These are phyloP conservation scores for Phenganax stokvisi DNA, from an alignment of 92 coral and sea anemone genomes.

Conservation along the genomic window DNA sequence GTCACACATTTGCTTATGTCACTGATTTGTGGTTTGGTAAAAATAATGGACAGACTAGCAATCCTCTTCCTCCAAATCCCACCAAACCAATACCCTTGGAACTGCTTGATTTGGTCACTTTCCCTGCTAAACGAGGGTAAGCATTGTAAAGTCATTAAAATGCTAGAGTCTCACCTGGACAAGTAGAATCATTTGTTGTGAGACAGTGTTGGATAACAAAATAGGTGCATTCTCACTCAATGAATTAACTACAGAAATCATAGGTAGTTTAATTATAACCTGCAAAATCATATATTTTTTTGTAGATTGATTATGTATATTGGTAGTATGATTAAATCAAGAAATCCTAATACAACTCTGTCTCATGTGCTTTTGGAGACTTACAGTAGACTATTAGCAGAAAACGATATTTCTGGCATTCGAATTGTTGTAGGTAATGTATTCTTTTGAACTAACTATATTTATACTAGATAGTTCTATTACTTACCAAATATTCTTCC, in stretches of 20 bases:
- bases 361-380: conserved; percentile 95
- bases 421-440: conserved; percentile 47
- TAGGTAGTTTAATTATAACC: background rate
- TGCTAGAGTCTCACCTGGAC: too few species aligned
- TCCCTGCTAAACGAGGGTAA: conserved; percentile 89
- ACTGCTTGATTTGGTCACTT: conserved; percentile 79
- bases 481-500: background rate
- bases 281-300: background rate
- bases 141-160: background rate
- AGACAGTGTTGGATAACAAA: too few species aligned
- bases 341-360: conserved; percentile 63
- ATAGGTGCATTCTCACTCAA: too few species aligned
- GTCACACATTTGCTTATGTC: conserved; percentile 1
- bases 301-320: conserved; percentile 81
- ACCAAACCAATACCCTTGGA: conserved; percentile 83
- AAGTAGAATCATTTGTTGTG: too few species aligned
- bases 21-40: conserved; percentile 39
- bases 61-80: conserved; percentile 62
- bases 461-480: background rate
- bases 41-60: background rate
- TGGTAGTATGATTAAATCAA: conserved; percentile 68
- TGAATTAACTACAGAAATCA: too few species aligned
- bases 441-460: background rate
- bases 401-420: conserved; percentile 86
- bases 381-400: conserved; percentile 90